Evolutionary conservation across 2,113 vertebrate genomes (phyloP).

Genomic region (Passer montanus): DNA sequence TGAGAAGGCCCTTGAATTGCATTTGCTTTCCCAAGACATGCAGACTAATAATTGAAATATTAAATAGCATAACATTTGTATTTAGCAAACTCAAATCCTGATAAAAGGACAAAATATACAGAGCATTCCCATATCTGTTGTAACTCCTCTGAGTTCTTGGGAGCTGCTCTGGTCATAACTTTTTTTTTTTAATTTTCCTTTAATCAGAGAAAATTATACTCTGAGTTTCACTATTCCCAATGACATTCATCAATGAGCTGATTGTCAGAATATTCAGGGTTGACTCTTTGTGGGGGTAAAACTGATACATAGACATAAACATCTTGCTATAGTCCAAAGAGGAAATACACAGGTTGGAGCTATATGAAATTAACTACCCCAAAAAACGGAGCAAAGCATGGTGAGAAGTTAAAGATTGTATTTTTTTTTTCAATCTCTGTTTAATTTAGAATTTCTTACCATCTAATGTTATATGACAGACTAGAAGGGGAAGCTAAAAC

Average conservation of each 20-base stretch:
- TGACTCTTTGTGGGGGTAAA: background rate
- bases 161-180: background rate
- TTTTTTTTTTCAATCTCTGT: background rate
- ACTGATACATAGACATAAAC: background rate
- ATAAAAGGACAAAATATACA: background rate
- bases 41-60: background rate
- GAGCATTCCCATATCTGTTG: background rate
- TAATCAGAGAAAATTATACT: background rate
- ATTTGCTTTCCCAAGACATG: background rate
- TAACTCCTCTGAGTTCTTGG: background rate
- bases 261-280: background rate
- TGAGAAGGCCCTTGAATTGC: background rate
- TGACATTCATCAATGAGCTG: background rate
- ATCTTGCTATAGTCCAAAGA: background rate
- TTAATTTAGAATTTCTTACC: background rate
- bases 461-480: background rate
- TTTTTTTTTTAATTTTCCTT: background rate
- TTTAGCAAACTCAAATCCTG: background rate
- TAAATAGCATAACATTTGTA: background rate
- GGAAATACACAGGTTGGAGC: background rate
- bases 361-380: background rate
- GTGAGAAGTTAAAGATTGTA: background rate
- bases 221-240: background rate
- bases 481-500: background rate
- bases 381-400: background rate